Percentiles rank a stretch among this genome's conserved stretches.
Conservation (phyloP, 2,888 invertebrate genomes). For the Luffia ferchaultella region DNA sequence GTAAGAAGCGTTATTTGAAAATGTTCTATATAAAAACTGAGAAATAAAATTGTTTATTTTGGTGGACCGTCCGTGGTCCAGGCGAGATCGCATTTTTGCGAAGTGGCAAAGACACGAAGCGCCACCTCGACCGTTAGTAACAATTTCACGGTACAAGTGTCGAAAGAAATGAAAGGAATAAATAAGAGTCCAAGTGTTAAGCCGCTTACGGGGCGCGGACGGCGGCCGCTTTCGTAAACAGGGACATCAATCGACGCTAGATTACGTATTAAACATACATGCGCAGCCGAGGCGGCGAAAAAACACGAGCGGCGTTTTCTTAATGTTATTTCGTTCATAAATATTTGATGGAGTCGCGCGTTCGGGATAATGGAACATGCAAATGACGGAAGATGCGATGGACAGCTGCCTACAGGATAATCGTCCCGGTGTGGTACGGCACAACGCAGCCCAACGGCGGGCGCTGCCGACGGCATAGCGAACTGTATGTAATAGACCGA, state of each 20-base stretch:
- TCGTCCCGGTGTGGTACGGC: no score
- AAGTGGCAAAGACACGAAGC: slow-evolving; percentile 25
- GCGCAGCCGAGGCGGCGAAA: slow-evolving; percentile 26
- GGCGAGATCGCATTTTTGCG: not conserved
- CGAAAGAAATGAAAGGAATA: slow-evolving; percentile 31
- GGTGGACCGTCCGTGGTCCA: not conserved
- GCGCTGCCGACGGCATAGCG: not conserved
- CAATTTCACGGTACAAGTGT: slow-evolving; percentile 40
- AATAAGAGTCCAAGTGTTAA: slow-evolving; percentile 19
- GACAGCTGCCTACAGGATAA: no score
- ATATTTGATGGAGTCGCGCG: slow-evolving; percentile 37
- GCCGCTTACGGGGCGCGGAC: slow-evolving; percentile 4
- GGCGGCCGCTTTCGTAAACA: slow-evolving; percentile 20
- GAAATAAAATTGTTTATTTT: not conserved
- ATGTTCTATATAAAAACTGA: no score
- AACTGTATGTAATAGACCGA: no score
- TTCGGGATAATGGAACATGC: slow-evolving; percentile 43
- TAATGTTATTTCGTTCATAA: slow-evolving; percentile 52
- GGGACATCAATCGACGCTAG: slow-evolving; percentile 45
- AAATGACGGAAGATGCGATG: slow-evolving; percentile 35
- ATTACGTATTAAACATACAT: slow-evolving; percentile 55
- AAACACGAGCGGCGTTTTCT: slow-evolving; percentile 31
- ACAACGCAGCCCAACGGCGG: no score
- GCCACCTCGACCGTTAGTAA: slow-evolving; percentile 42
- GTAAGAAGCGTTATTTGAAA: no score